A percentile compares a stretch with the other conserved stretches of the same genome.
Conservation (phyloP, 2,797 vertebrate genomes). For the Echeneis naucrates region DNA sequence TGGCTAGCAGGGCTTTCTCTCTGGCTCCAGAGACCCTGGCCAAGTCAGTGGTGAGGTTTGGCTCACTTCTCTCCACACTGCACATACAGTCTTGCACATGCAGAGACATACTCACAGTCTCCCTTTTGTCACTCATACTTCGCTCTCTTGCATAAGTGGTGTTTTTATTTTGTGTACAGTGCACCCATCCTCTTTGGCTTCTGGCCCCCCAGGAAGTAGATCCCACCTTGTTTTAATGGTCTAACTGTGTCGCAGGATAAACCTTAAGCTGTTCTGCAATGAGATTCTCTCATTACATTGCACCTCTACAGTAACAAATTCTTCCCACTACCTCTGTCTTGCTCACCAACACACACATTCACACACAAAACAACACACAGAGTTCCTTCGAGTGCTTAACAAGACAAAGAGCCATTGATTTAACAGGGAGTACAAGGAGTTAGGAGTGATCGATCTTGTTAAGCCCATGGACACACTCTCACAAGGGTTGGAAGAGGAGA, state of each 20-base stretch:
- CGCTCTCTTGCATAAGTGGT: slow-evolving; percentile 42
- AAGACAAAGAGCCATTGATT: slow-evolving; percentile 79
- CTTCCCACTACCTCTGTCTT: slow-evolving; percentile 10
- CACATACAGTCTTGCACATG: slow-evolving; percentile 56
- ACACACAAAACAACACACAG: slow-evolving; percentile 19
- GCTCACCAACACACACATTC: slow-evolving; percentile 11
- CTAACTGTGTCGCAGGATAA: slow-evolving; percentile 58
- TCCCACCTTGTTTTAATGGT: slow-evolving; percentile 53
- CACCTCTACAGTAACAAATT: slow-evolving; percentile 29
- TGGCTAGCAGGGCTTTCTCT: slow-evolving; percentile 81
- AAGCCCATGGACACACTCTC: slow-evolving; percentile 67
- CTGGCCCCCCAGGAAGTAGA: slow-evolving; percentile 39
- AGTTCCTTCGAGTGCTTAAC: slow-evolving; percentile 62
- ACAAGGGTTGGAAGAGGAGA: slow-evolving; percentile 33
- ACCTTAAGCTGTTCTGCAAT: slow-evolving; percentile 32
- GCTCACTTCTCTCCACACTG: slow-evolving; percentile 63
- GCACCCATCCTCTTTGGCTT: slow-evolving; percentile 29
- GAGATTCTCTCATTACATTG: slow-evolving; percentile 42
- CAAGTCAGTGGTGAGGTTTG: slow-evolving; percentile 84
- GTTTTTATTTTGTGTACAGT: slow-evolving; percentile 36
- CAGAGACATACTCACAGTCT: slow-evolving; percentile 38
- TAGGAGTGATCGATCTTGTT: slow-evolving; percentile 75
- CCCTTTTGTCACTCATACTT: slow-evolving; percentile 46
- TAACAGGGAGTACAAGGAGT: slow-evolving; percentile 70
- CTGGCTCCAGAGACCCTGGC: slow-evolving; percentile 85